Conservation (phyloP, 1,140 invertebrate genomes). For the Melanaphis sacchari region DNA sequence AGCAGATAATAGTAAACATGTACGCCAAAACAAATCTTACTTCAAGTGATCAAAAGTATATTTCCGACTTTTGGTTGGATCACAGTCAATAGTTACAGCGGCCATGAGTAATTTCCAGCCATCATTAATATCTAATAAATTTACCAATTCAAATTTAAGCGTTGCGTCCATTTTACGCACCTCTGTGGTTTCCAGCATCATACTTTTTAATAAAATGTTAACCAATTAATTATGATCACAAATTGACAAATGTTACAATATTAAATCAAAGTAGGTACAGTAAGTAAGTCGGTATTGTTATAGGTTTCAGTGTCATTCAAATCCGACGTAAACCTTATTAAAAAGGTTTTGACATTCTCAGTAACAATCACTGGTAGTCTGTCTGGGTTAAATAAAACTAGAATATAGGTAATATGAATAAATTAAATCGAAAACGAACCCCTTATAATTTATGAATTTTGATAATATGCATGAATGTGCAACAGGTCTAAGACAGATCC, state of each 20-base stretch:
- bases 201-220: not conserved
- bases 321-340: not conserved
- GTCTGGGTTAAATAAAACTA: not conserved
- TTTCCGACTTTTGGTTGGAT: constrained; percentile 27
- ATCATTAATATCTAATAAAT: constrained; percentile 48
- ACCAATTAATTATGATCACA: not conserved
- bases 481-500: too few relatives aligned
- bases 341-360: not conserved
- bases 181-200: constrained; percentile 16
- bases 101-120: constrained; percentile 58
- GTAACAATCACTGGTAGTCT: not conserved
- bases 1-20: not conserved
- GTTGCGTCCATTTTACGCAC: constrained; percentile 44
- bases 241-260: not conserved
- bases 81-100: constrained; percentile 21
- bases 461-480: too few relatives aligned
- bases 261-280: not conserved
- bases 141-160: constrained; percentile 23
- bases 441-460: too few relatives aligned
- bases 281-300: too few relatives aligned
- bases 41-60: constrained; percentile 57
- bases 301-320: not conserved
- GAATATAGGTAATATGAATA: too few relatives aligned
- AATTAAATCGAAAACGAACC: too few relatives aligned
- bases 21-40: constrained; percentile 12